Evolutionary conservation across 2,888 invertebrate genomes (phyloP), one percentile per base, ranked within the genome.

Genomic region (Himalopsyche anomala): DNA sequence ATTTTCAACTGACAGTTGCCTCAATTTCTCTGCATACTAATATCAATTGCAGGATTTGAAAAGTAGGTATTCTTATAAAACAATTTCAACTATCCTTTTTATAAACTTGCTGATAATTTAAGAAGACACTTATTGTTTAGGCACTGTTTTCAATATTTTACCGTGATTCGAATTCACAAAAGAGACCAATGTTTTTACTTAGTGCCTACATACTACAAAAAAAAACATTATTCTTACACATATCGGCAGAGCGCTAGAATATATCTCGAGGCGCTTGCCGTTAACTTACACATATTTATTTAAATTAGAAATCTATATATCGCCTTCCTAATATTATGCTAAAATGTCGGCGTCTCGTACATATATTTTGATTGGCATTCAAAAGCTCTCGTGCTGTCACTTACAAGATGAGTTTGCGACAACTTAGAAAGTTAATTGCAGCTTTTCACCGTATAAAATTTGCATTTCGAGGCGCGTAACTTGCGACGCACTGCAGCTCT

Each of bases 361-460:
- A 15, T 74, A 74, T 74, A n/a, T 38, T 74, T 74, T 74, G 74
- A 74, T 74, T 74, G 36, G 74, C 74, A 74, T 74, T 74, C 36
- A 38, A 74, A 74, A 74, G 74, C 74, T 74, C 74, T 28, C 5
- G 36, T 28, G 36, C 36, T 38, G 74, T 74, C 74, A 74, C 28
- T 36, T 36, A 36, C 19, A 74, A 74, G 28, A 36, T 36, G 74
- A 74, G 74, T 74, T 36, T 11, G 74, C 74, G 74, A 74, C 74
- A 74, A 28, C 36, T 12, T 28, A 28, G 74, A 74, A 74, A 74
- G 74, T 74, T 74, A 74, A 74, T 74, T 74, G 74, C 38, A 74
- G 74, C 74, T 74, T 74, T 74, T 74, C 74, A 12, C 74, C 12
- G 36, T 38, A 36, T 38, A 28, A 28, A 36, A 74, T 74, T 74